Conservation (phyloP, 64 coral and sea anemone species). For the Catalaphyllia jardinei region DNA sequence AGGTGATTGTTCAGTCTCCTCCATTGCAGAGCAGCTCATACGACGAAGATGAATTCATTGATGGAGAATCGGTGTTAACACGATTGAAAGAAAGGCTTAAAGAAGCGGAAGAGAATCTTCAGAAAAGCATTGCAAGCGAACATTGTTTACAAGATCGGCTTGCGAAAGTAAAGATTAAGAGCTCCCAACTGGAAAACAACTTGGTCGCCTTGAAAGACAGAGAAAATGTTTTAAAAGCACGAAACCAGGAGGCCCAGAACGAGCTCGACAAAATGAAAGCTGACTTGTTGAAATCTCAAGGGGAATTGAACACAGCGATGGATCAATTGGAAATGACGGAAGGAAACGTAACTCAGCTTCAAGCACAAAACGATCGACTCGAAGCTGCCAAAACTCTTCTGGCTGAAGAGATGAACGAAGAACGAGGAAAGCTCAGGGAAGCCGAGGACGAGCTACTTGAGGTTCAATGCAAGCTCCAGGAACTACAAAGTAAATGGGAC, state of each 20-base stretch:
- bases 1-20: background rate
- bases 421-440: background rate
- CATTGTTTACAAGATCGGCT: slow-evolving; percentile 15
- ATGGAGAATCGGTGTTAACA: background rate
- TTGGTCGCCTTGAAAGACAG: background rate
- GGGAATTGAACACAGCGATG: background rate
- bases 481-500: slow-evolving; percentile 28
- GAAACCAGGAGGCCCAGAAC: background rate
- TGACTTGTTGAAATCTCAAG: background rate
- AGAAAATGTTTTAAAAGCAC: background rate
- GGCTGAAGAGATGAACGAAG: background rate
- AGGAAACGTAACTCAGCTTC: background rate
- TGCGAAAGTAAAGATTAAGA: background rate
- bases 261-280: background rate
- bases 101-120: slow-evolving; percentile 9
- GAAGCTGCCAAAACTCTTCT: slow-evolving; percentile 1
- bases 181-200: background rate
- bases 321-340: background rate
- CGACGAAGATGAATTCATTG: background rate
- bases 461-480: slow-evolving; percentile 26
- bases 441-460: slow-evolving; percentile 32
- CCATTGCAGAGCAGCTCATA: background rate
- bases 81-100: slow-evolving; percentile 12
- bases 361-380: slow-evolving; percentile 15
- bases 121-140: background rate